These are phyloP conservation scores for Neodon shergylaensis DNA, from an alignment of 2,113 vertebrate species.

Conservation along the genomic window DNA sequence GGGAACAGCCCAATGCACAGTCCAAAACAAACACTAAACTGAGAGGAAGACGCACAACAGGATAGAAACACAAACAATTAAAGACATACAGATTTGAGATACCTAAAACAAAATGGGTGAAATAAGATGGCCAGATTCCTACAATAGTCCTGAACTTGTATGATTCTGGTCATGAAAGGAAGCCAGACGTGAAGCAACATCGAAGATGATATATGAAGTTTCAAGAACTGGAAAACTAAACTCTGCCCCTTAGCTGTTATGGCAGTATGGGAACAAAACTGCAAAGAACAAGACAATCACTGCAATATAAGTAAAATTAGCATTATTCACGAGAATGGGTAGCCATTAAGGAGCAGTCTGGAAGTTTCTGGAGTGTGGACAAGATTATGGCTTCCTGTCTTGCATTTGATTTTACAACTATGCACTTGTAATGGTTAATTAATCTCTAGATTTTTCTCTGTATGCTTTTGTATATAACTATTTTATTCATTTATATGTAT, in stretches of 20 bases:
- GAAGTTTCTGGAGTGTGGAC: not conserved
- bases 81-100: not conserved
- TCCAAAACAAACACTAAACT: not conserved
- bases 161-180: not conserved
- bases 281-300: not conserved
- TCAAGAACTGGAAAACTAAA: not conserved
- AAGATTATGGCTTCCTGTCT: rapidly evolving
- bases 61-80: not conserved
- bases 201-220: not conserved
- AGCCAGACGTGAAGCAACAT: not conserved
- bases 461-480: not conserved
- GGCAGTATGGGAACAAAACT: not conserved
- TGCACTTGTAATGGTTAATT: not conserved
- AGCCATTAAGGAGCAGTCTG: rapidly evolving
- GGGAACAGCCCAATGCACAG: rapidly evolving
- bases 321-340: not conserved
- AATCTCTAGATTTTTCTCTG: not conserved
- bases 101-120: not conserved
- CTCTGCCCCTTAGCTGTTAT: not conserved
- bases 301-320: not conserved
- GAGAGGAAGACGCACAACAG: not conserved
- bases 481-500: not conserved
- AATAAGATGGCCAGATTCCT: not conserved
- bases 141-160: not conserved
- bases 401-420: not conserved